Base-by-base conservation (phyloP, 1,140 invertebrate genomes). In the Mizuhopecten yessoensis region DNA sequence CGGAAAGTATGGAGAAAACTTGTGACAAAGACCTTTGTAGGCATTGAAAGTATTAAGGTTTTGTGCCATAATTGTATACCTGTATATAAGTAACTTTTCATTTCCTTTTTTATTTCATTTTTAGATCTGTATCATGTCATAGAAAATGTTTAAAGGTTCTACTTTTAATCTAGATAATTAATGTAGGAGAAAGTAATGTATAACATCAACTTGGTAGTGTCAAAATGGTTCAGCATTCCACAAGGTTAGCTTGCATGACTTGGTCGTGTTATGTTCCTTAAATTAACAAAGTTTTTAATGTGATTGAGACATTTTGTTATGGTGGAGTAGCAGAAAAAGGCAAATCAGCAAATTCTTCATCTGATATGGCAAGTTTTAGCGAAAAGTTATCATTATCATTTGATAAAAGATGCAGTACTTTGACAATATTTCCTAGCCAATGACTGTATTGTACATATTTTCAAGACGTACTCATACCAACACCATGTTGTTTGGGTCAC, bases 21-120 rank as follows among this genome's bases (percentile, higher is more conserved):
- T 39, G 5, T 13, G 5, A 75, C 45, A 75, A 75, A 11, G 9
- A 75, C 57, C n/a, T n/a, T n/a, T 75, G 15, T 11, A 29, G 57
- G 57, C 57, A 75, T 9, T 75, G 17, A 75, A 75, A 75, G n/a
- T 29, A 29, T 29, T 75, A 7, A 17, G 23, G 57, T 29, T 75
- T 75, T 75, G 57, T 75, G 57, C 57, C 57, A 75, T 75, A 75
- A 29, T 75, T 75, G 57, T 75, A 75, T 29, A 75, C n/a, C n/a
- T 75, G 23, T 75, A 29, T 75, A 75, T 75, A 75, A 9, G 57
- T 15, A 29, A 0, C 29, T 75, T 75, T 75, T 75, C 23, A 75
- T 75, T 75, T 75, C 5, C 23, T 75, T 75, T 75, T 75, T 75
- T 75, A 75, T n/a, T 75, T 75, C 57, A 75, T 75, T 75, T 75